Evolutionary conservation across 2,113 vertebrate genomes (phyloP), one percentile per base, ranked within the genome.

Genomic region (Serilophus lunatus): DNA sequence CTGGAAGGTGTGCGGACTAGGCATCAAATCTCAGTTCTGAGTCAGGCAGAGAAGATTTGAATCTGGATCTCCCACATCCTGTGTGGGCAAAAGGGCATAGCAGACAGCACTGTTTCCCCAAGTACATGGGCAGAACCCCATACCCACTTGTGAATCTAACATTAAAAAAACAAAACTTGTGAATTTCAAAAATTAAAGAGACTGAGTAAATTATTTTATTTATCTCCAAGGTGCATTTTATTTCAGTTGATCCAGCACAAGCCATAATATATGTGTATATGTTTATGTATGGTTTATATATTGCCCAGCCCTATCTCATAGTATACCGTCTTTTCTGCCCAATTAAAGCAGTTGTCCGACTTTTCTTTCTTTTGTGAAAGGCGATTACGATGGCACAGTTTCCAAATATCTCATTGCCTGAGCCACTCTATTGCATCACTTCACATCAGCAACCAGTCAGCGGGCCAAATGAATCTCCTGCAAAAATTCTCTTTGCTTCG

Each of bases 401-500:
- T 99, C 97, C 99, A 99, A 97, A 98, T 99, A 77, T 99, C 99
- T 17, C 98, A 99, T 96, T 97, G 97, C 82, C 98, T 98, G 14
- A 99, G 98, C 97, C 98, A 97, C 33, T 98, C 98, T 16, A 93
- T 98, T 7, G 98, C 98, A 11, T 99, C 98, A 0, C 98, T 98
- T 82, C 99, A 99, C 96, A 99, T 99, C 93, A 99, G 98, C 96
- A 99, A 98, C 97, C 99, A 99, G 94, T 99, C 99, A 19, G 99
- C 99, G 60, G 97, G 98, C 68, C 99, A 99, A 92, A 98, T 99
- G 93, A 99, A 98, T 90, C 98, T 99, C 75, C 97, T 99, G 80
- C 99, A 99, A 80, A 99, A 98, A 93, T 99, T 99, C 97, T 99
- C 99, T 7, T 97, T 99, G 77, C 98, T 99, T 33, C 98, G 99